Conservation (phyloP, 2,888 invertebrate genomes). For the Sclerodermus sp. region DNA sequence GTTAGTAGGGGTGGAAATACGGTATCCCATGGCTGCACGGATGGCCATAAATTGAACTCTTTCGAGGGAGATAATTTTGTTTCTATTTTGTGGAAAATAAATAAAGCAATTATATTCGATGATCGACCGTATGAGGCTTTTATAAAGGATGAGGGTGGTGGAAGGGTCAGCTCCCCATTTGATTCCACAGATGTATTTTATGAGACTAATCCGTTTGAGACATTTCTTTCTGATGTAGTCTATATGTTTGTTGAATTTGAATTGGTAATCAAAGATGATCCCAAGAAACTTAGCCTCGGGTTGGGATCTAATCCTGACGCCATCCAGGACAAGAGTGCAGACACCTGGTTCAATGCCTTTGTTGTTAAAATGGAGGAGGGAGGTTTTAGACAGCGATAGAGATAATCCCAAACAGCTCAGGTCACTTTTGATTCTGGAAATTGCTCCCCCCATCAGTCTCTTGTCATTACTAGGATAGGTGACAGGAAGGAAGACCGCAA, state of each 20-base stretch:
- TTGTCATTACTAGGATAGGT: too few species aligned
- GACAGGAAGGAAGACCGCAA: too few species aligned
- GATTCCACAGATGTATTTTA: neutral
- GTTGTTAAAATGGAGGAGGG: too few species aligned
- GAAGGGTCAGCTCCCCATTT: neutral
- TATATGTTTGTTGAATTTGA: neutral
- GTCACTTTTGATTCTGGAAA: too few species aligned
- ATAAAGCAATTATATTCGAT: neutral
- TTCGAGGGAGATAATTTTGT: neutral
- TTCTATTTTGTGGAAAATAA: neutral
- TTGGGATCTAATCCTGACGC: too few species aligned
- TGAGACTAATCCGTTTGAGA: neutral
- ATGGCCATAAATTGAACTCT: neutral
- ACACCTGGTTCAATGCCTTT: too few species aligned
- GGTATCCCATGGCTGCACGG: neutral
- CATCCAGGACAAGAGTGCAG: too few species aligned
- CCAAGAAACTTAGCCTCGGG: too few species aligned
- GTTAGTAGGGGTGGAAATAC: neutral
- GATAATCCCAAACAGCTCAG: too few species aligned
- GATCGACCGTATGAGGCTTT: neutral
- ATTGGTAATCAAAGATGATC: neutral
- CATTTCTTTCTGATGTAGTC: neutral
- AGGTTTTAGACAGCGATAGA: too few species aligned
- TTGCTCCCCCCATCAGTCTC: too few species aligned
- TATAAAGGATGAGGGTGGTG: neutral